phyloP scores from a whole-genome alignment of 2,888 invertebrate species.

The Aphodius granarius region DNA sequence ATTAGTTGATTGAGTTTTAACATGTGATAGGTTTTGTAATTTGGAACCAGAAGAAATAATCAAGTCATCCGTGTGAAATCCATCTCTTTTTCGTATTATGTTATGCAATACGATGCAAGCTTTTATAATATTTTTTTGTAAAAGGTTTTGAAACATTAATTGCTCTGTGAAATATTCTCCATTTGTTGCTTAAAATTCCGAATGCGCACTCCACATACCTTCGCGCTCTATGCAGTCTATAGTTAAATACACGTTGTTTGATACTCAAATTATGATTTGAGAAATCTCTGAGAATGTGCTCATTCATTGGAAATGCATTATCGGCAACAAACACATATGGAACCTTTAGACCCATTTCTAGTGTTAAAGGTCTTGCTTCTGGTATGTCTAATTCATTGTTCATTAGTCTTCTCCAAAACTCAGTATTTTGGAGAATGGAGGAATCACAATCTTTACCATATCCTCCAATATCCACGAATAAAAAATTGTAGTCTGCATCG shows the following conservation, averaged over 20 bases:
- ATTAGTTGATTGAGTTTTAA: no score
- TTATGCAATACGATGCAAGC: not conserved
- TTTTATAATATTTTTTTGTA: constrained; percentile 2
- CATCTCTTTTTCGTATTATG: not conserved
- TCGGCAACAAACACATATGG: constrained; percentile 15
- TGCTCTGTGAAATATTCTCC: constrained; percentile 13
- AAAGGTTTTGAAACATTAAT: constrained; percentile 1
- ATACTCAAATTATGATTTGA: not conserved
- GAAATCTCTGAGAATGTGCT: not conserved
- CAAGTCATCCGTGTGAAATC: not conserved
- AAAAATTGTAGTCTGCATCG: constrained; percentile 12
- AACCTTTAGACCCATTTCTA: constrained; percentile 5
- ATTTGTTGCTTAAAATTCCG: constrained; percentile 15
- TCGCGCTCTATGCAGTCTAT: constrained; percentile 1
- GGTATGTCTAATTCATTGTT: constrained; percentile 15
- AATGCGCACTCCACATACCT: constrained; percentile 10
- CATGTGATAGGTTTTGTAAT: not conserved
- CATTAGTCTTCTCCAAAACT: constrained; percentile 10
- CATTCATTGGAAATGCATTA: constrained; percentile 9
- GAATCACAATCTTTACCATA: constrained; percentile 14
- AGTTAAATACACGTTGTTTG: constrained; percentile 6
- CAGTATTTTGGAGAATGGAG: not conserved
- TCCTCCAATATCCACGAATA: constrained; percentile 16
- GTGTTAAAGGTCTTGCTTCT: constrained; percentile 2
- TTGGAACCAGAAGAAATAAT: not conserved